A percentile compares a stretch with the other conserved stretches of the same genome.
Conservation (phyloP, 2,888 invertebrate species). For the Isoperla grammatica region DNA sequence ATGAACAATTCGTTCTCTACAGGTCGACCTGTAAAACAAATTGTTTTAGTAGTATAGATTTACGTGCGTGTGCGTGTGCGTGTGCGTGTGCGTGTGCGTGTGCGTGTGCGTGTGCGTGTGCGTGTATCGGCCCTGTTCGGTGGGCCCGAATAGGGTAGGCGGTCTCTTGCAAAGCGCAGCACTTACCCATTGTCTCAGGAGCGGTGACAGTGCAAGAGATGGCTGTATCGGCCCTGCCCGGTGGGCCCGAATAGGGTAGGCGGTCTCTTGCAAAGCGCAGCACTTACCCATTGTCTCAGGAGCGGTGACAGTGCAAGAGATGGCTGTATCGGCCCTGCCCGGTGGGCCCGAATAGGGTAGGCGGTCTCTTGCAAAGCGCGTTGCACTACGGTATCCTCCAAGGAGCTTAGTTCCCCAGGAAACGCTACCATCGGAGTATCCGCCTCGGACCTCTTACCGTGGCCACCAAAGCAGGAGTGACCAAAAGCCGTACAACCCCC, state of each 20-base stretch:
- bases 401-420: conserved; percentile 6
- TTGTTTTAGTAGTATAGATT: too few species aligned
- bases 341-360: background rate
- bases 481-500: conserved; percentile 68
- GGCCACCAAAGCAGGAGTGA: conserved; percentile 69
- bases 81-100: too few species aligned
- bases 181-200: conserved; percentile 45
- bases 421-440: background rate
- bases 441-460: conserved; percentile 54
- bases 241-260: too few species aligned
- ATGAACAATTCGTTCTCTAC: too few species aligned
- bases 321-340: conserved; percentile 7
- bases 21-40: too few species aligned
- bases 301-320: conserved; percentile 40
- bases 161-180: background rate
- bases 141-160: background rate
- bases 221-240: conserved; percentile 8
- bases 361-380: conserved; percentile 5
- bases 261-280: conserved; percentile 5
- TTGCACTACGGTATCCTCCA: conserved; percentile 12
- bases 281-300: conserved; percentile 44
- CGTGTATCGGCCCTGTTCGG: conserved; percentile 2
- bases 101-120: too few species aligned
- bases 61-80: too few species aligned
- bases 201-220: conserved; percentile 39